These are phyloP conservation scores for Hapalemur alaotrensis DNA, from an alignment of 2,797 vertebrate species.

Conservation along the genomic window DNA sequence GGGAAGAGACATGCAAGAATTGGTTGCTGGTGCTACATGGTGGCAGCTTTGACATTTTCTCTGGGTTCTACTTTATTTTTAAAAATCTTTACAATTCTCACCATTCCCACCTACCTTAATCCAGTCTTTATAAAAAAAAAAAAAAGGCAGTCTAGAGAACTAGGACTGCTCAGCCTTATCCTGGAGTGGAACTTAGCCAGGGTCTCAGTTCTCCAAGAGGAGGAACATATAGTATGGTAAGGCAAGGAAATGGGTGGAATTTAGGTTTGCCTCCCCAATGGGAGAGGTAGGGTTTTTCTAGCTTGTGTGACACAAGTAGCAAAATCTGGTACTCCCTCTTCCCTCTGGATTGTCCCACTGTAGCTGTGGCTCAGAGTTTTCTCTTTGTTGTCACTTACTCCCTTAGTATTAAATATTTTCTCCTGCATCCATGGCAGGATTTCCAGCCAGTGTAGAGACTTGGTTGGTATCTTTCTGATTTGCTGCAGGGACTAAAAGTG, in stretches of 20 bases:
- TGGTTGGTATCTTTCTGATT: constrained; percentile 6
- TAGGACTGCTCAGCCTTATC: constrained; percentile 38
- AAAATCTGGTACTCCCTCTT: not conserved
- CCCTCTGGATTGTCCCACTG: not conserved
- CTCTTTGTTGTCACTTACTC: not conserved
- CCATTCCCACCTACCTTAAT: not conserved
- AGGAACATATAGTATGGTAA: not conserved
- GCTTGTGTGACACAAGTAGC: constrained; percentile 10
- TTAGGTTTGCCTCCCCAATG: not conserved
- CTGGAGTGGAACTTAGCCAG: not conserved
- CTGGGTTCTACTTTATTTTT: constrained; percentile 62
- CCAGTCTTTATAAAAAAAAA: constrained; percentile 42
- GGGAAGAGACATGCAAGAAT: constrained; percentile 68
- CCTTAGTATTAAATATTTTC: not conserved
- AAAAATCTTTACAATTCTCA: not conserved
- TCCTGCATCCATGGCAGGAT: constrained; percentile 25
- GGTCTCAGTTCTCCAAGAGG: not conserved
- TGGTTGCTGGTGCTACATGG: constrained; percentile 82
- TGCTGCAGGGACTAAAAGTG: constrained; percentile 58
- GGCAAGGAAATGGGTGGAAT: not conserved
- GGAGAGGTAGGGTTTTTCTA: constrained; percentile 29
- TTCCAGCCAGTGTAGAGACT: not conserved
- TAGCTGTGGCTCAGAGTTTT: constrained; percentile 10
- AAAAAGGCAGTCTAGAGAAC: constrained; percentile 40
- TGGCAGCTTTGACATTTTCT: constrained; percentile 69